Evolutionary conservation across 2,888 invertebrate genomes (phyloP).

Genomic region (Lasioglossum calceatum): DNA sequence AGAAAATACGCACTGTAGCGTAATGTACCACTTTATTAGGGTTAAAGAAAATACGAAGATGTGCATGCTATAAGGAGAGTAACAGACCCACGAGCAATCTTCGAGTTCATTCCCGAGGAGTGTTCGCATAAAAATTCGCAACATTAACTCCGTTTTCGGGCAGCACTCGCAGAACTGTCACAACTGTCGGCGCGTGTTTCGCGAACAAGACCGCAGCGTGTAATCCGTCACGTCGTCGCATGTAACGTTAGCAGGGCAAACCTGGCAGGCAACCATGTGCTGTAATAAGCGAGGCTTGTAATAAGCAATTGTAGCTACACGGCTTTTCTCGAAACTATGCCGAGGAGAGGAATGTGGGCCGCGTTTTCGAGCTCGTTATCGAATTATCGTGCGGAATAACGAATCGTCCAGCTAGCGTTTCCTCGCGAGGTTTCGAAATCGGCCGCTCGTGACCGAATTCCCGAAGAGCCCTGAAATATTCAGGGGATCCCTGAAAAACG

Average conservation of each 20-base stretch:
- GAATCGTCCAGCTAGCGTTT: neutral
- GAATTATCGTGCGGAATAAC: slow-evolving; percentile 10
- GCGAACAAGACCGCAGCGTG: neutral
- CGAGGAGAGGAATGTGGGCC: no score
- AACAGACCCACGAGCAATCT: neutral
- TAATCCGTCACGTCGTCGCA: neutral
- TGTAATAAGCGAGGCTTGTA: neutral
- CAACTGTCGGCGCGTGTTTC: neutral
- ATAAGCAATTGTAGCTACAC: neutral
- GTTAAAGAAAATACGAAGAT: no score
- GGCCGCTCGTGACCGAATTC: slow-evolving; percentile 32
- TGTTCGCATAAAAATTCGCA: neutral
- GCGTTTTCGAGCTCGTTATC: neutral
- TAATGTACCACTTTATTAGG: no score
- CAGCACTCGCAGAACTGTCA: neutral
- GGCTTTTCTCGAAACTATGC: neutral
- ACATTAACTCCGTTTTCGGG: neutral
- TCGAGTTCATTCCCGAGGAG: neutral
- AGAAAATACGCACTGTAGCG: no score
- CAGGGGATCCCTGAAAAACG: neutral
- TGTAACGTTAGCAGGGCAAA: neutral
- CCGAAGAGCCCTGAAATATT: slow-evolving; percentile 17
- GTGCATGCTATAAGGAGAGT: no score
- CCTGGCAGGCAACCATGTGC: neutral
- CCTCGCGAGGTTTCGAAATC: slow-evolving; percentile 5